A percentile compares a stretch with the other conserved stretches of the same genome.
Evolutionary conservation across 2,888 invertebrate genomes (phyloP).

Genomic region (Troides oblongomaculatus): DNA sequence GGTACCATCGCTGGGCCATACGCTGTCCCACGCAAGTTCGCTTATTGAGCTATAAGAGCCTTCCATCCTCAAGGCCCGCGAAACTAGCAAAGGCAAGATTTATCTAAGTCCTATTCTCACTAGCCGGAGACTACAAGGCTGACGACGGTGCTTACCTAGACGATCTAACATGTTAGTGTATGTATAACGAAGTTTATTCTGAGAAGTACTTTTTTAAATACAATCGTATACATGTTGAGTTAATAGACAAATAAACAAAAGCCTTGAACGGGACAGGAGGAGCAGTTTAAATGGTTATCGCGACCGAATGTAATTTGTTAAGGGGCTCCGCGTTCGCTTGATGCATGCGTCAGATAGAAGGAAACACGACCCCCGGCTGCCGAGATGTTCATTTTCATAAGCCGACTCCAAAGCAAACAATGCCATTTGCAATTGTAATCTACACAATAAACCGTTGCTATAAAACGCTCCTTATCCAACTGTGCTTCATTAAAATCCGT

Average conservation of each 20-base stretch:
- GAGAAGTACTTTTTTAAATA: background rate
- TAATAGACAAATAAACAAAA: conserved; percentile 23
- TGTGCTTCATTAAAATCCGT: conserved; percentile 22
- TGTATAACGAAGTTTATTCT: background rate
- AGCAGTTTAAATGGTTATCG: conserved; percentile 30
- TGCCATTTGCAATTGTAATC: conserved; percentile 59
- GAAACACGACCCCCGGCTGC: conserved; percentile 39
- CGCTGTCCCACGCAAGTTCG: too few species aligned
- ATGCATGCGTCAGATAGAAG: conserved; percentile 40
- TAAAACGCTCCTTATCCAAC: conserved; percentile 20
- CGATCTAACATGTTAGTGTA: too few species aligned
- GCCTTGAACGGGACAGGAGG: conserved; percentile 27
- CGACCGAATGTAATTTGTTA: conserved; percentile 25
- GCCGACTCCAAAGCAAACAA: conserved; percentile 46
- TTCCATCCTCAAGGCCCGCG: too few species aligned
- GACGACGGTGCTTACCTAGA: too few species aligned
- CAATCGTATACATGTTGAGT: background rate
- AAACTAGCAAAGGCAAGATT: too few species aligned
- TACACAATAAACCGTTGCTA: conserved; percentile 27
- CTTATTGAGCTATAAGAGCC: too few species aligned
- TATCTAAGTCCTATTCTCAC: too few species aligned
- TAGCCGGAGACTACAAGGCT: too few species aligned
- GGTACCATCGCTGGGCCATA: too few species aligned
- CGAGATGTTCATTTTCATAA: conserved; percentile 47
- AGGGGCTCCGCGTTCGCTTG: conserved; percentile 32